These are phyloP conservation scores for Drosophila ustulata DNA, from an alignment of 2,888 invertebrate species.

Conservation along the genomic window DNA sequence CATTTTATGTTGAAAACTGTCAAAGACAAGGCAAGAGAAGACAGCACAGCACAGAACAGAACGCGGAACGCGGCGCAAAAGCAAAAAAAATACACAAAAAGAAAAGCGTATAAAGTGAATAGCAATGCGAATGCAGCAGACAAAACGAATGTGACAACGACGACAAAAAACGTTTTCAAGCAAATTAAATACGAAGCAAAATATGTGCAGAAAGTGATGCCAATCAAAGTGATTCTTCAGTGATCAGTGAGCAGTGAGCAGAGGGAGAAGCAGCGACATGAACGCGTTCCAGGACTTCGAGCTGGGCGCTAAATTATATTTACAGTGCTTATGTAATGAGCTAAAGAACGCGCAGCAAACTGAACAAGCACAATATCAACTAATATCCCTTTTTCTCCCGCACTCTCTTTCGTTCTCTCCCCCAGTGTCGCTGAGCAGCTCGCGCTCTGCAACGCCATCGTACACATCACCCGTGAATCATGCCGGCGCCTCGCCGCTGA, in stretches of 20 bases:
- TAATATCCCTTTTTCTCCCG: conserved; percentile 1
- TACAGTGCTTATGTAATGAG: conserved; percentile 84
- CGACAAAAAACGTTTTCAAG: conserved; percentile 65
- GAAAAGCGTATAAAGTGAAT: conserved; percentile 61
- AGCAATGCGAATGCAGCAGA: conserved; percentile 74
- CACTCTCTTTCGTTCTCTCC: not conserved
- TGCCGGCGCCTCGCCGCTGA: conserved; percentile 88
- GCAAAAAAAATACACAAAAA: conserved; percentile 33
- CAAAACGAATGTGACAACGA: conserved; percentile 79
- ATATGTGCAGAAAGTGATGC: conserved; percentile 68
- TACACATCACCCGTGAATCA: conserved; percentile 92
- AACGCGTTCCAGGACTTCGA: conserved; percentile 82
- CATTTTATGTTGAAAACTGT: conserved; percentile 79
- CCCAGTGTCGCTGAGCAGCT: conserved; percentile 95
- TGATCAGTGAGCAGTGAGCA: conserved; percentile 17
- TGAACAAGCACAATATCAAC: not conserved
- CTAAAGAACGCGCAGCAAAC: conserved; percentile 17
- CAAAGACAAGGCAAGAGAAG: conserved; percentile 71
- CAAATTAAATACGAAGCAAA: conserved; percentile 55
- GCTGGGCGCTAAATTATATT: conserved; percentile 83
- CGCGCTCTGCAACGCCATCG: conserved; percentile 96
- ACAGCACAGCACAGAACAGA: conserved; percentile 47
- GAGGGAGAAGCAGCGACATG: conserved; percentile 60
- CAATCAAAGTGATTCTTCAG: conserved; percentile 45
- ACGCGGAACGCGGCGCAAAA: conserved; percentile 56